Evolutionary conservation across 1,140 invertebrate species (phyloP).

Genomic region (Paraescarpia echinospica): DNA sequence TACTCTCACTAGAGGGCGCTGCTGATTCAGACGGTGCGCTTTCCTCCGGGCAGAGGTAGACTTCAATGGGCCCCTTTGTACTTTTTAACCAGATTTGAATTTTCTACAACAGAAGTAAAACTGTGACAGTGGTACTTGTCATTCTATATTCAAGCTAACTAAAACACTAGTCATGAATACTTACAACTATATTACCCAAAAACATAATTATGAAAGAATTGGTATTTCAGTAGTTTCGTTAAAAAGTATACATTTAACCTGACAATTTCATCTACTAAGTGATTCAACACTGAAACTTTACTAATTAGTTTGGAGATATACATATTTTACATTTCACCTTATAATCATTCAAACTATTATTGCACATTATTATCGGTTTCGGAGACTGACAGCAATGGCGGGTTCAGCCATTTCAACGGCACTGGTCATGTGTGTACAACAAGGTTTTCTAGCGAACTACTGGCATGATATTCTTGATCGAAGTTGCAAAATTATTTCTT

Average conservation of each 20-base stretch:
- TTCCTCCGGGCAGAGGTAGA: conserved; percentile 85
- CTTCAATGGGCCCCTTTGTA: conserved; percentile 85
- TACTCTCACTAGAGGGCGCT: conserved; percentile 66
- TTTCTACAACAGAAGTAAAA: conserved; percentile 36
- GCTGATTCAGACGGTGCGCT: conserved; percentile 60
- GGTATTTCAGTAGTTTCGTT: no score
- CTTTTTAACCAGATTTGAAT: conserved; percentile 86
- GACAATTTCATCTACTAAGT: neutral
- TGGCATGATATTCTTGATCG: no score
- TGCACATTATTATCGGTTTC: no score
- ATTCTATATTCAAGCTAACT: neutral
- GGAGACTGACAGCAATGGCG: no score
- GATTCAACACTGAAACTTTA: neutral
- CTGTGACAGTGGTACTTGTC: neutral
- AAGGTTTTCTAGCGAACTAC: no score
- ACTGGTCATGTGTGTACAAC: no score
- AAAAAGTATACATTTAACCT: no score
- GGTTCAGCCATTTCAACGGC: no score
- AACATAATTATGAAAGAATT: no score
- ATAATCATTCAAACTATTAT: no score
- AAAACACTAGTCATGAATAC: neutral
- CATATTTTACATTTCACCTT: neutral
- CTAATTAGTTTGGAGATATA: no score
- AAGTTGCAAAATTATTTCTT: no score
- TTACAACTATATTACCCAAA: neutral